A percentile compares a stretch with the other conserved stretches of the same genome.
These are phyloP conservation scores for Rhea americana DNA, from an alignment of 2,113 vertebrate genomes.

Conservation along the genomic window DNA sequence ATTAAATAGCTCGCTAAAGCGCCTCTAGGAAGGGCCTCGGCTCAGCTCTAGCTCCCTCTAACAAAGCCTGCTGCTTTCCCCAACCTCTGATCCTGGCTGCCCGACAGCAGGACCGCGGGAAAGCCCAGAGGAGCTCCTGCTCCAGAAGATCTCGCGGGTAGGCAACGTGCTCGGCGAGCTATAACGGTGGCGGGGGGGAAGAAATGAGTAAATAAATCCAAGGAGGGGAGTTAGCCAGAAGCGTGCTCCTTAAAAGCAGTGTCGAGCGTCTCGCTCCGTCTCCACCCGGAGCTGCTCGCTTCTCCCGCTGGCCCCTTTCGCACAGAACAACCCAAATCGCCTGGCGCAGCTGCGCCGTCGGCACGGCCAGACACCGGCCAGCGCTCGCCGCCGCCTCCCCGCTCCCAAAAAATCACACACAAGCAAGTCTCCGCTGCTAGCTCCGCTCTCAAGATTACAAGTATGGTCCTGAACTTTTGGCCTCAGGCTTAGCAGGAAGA, in stretches of 20 bases:
- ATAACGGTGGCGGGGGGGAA: fast-evolving
- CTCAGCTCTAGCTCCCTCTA: conserved; percentile 54
- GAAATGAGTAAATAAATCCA: no score
- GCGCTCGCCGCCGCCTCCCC: neutral
- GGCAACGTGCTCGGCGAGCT: fast-evolving
- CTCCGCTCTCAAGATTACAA: neutral
- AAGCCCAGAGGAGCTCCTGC: conserved; percentile 53
- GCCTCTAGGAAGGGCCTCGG: conserved; percentile 52
- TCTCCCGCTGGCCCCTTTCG: neutral
- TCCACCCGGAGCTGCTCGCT: neutral
- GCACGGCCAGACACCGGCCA: neutral
- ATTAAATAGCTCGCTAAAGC: conserved; percentile 73
- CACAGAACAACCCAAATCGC: neutral
- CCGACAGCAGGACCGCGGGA: conserved; percentile 47
- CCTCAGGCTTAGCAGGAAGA: neutral
- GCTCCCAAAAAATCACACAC: neutral
- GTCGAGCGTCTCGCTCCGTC: fast-evolving
- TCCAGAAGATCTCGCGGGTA: conserved; percentile 15
- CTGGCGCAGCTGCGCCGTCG: neutral
- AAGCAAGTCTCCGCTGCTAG: neutral
- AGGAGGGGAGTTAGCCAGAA: no score
- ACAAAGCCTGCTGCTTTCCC: conserved; percentile 64
- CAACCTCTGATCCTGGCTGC: conserved; percentile 61
- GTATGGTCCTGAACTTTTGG: fast-evolving
- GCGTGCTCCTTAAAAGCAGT: no score